Evolutionary conservation across 2,888 invertebrate genomes (phyloP).

Genomic region (Drosophila greeni): DNA sequence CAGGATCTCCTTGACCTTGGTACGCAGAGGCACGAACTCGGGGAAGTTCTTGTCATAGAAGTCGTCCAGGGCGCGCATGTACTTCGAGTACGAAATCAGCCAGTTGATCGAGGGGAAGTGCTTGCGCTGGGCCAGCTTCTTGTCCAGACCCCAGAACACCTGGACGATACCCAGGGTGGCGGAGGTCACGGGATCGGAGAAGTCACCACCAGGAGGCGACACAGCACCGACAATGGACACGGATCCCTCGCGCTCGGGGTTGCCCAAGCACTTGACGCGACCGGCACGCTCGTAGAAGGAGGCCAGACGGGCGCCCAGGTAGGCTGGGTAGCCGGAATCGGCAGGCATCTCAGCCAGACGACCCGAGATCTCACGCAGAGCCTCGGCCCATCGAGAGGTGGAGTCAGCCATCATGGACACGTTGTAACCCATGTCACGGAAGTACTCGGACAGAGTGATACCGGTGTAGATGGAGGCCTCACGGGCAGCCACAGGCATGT

Average conservation of each 20-base stretch:
- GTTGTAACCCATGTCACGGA: conserved; percentile 99
- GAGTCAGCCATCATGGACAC: conserved; percentile 99
- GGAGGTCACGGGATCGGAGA: conserved; percentile 99
- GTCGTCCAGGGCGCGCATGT: conserved; percentile 98
- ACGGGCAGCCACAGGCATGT: conserved; percentile 99
- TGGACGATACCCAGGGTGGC: conserved; percentile 99
- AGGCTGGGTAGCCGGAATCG: conserved; percentile 98
- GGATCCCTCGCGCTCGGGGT: conserved; percentile 98
- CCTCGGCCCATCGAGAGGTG: conserved; percentile 99
- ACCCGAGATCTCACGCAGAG: conserved; percentile 99
- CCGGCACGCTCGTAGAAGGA: conserved; percentile 99
- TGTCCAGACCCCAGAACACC: conserved; percentile 99
- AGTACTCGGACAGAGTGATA: conserved; percentile 99
- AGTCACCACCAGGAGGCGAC: conserved; percentile 99
- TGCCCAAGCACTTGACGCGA: conserved; percentile 96
- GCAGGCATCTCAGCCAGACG: conserved; percentile 99
- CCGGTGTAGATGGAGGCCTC: conserved; percentile 99
- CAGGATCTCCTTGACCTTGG: conserved; percentile 95
- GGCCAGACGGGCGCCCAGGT: conserved; percentile 97
- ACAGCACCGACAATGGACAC: conserved; percentile 99
- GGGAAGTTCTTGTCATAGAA: conserved; percentile 99
- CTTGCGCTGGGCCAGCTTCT: conserved; percentile 98
- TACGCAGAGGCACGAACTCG: conserved; percentile 97
- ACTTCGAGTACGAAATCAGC: conserved; percentile 99
- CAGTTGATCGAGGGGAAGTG: conserved; percentile 99